A percentile compares a stretch with the other conserved stretches of the same genome.
Conservation (phyloP, 2,888 invertebrate species). For the Torymus texanus region DNA sequence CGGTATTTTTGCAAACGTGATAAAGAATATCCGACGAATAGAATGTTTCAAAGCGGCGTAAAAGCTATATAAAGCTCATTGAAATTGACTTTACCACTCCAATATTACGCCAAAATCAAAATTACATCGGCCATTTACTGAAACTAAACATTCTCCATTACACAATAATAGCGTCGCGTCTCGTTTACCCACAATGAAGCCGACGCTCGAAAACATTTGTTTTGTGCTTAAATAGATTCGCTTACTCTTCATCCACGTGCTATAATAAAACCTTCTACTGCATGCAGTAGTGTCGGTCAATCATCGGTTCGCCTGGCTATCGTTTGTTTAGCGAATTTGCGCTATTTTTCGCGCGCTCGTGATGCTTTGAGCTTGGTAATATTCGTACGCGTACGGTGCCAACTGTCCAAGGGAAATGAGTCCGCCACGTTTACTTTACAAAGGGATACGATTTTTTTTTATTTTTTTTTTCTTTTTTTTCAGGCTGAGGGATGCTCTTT, state of each 20-base stretch:
- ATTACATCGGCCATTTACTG: no score
- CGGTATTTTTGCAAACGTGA: no score
- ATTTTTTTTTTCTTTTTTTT: constrained; percentile 8
- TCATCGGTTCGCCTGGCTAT: constrained; percentile 26
- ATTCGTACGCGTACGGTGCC: background rate
- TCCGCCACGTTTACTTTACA: background rate
- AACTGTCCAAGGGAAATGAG: background rate
- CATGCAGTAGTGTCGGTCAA: background rate
- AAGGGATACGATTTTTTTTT: background rate
- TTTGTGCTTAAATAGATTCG: constrained; percentile 23
- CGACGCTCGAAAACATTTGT: constrained; percentile 32
- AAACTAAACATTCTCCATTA: no score
- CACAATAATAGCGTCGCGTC: no score
- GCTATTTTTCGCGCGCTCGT: constrained; percentile 58
- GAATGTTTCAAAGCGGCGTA: no score
- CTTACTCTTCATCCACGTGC: background rate
- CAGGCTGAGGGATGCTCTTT: background rate
- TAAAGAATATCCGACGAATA: no score
- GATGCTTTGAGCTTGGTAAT: constrained; percentile 17
- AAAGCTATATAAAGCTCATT: no score
- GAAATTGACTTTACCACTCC: no score
- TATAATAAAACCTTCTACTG: constrained; percentile 5
- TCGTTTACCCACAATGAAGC: background rate
- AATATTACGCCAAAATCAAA: no score
- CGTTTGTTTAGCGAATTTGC: constrained; percentile 52